Percentiles rank a stretch among this genome's conserved stretches.
Evolutionary conservation across 2,888 invertebrate genomes (phyloP).

Genomic region (Ecliptopera silaceata): DNA sequence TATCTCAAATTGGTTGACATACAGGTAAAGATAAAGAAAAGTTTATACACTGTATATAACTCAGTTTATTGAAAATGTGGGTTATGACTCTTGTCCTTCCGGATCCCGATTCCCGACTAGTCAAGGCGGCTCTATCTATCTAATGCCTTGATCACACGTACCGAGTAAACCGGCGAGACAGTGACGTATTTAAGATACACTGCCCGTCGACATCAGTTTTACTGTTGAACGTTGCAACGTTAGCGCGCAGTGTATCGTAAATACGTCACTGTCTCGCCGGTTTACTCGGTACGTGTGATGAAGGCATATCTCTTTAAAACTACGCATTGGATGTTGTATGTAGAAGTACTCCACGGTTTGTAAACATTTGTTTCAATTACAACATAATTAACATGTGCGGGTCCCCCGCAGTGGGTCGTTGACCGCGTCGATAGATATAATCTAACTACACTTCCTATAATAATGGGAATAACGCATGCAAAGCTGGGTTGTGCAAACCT

Average conservation of each 20-base stretch:
- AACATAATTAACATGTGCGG: conserved; percentile 27
- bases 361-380: conserved; percentile 34
- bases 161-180: too few relatives aligned
- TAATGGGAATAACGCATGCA: conserved; percentile 12
- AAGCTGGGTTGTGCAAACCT: not conserved
- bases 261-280: too few relatives aligned
- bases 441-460: conserved; percentile 11
- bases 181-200: too few relatives aligned
- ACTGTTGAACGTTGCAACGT: too few relatives aligned
- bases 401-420: conserved; percentile 34
- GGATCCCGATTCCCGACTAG: too few relatives aligned
- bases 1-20: too few relatives aligned
- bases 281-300: too few relatives aligned
- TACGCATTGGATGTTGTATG: not conserved
- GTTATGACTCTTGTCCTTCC: not conserved
- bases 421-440: conserved; percentile 22
- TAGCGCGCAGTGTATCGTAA: too few relatives aligned
- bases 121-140: too few relatives aligned
- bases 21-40: too few relatives aligned
- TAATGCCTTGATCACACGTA: too few relatives aligned
- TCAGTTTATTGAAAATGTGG: not conserved
- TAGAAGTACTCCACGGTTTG: conserved; percentile 6
- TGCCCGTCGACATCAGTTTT: too few relatives aligned
- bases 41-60: not conserved
- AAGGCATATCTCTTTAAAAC: not conserved